Percentiles rank a stretch among this genome's conserved stretches.
These are phyloP conservation scores for Cladorhizidae sp. DNA, from an alignment of 37 sponge, comb jelly and placozoan genomes.

Conservation along the genomic window DNA sequence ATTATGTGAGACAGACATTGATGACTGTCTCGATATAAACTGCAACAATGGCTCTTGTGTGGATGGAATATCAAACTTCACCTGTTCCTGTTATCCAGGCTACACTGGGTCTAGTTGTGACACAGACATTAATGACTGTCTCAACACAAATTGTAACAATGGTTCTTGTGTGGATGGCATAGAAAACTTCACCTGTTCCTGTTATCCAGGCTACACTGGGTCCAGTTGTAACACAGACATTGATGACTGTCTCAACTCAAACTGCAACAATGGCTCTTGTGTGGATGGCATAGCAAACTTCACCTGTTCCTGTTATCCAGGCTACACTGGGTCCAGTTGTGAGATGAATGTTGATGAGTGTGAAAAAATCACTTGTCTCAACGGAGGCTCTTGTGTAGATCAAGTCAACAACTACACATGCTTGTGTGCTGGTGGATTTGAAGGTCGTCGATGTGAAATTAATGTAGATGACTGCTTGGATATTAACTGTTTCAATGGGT, in stretches of 20 bases:
- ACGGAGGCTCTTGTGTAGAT: slow-evolving; percentile 41
- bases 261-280: slow-evolving; percentile 42
- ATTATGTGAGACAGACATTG: slow-evolving; percentile 35
- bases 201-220: slow-evolving; percentile 54
- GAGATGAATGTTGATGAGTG: slow-evolving; percentile 49
- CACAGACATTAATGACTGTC: slow-evolving; percentile 1
- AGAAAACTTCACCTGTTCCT: slow-evolving; percentile 52
- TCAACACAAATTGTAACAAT: slow-evolving; percentile 37
- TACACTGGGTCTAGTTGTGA: slow-evolving; percentile 57
- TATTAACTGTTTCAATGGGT: slow-evolving; percentile 57
- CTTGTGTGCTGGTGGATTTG: slow-evolving; percentile 56
- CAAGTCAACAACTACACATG: slow-evolving; percentile 34
- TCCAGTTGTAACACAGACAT: slow-evolving; percentile 21
- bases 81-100: slow-evolving; percentile 40
- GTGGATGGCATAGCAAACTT: slow-evolving; percentile 13
- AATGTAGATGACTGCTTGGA: slow-evolving; percentile 59
- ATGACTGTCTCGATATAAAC: slow-evolving; percentile 17
- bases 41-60: slow-evolving; percentile 43
- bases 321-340: slow-evolving; percentile 45
- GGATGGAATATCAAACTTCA: background rate
- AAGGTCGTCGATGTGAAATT: slow-evolving; percentile 48
- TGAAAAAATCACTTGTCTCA: slow-evolving; percentile 5
- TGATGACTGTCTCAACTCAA: slow-evolving; percentile 31
- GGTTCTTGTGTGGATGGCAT: slow-evolving; percentile 33
- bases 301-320: slow-evolving; percentile 32